Evolutionary conservation across 2,888 invertebrate genomes (phyloP).

Genomic region (Hypolimnas misippus): DNA sequence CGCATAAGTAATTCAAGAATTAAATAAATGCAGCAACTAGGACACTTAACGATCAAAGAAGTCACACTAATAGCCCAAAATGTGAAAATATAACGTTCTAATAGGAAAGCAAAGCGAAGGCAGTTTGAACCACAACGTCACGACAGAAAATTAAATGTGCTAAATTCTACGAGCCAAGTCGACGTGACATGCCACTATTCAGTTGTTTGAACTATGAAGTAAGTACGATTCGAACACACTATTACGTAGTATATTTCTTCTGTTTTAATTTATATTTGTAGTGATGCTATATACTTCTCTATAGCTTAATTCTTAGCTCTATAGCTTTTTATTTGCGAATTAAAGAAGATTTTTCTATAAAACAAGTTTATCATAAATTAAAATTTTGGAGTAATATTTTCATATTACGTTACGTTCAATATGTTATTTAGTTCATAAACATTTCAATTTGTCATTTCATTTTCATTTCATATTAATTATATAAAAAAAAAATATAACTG

Average conservation of each 20-base stretch:
- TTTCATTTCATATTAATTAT: no score
- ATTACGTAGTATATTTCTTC: slow-evolving; percentile 25
- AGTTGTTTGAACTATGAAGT: slow-evolving; percentile 63
- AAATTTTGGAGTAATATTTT: no score
- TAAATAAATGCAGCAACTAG: not conserved
- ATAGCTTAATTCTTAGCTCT: no score
- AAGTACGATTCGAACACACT: slow-evolving; percentile 24
- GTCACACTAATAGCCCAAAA: slow-evolving; percentile 20
- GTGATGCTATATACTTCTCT: not conserved
- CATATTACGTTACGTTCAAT: no score
- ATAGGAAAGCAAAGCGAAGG: slow-evolving; percentile 72
- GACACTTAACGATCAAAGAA: not conserved
- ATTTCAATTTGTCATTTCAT: no score
- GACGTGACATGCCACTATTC: slow-evolving; percentile 62
- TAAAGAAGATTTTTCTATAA: no score
- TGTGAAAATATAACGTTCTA: slow-evolving; percentile 75
- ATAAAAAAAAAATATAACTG: no score
- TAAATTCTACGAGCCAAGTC: slow-evolving; percentile 73
- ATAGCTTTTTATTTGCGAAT: no score
- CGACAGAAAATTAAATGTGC: slow-evolving; percentile 68
- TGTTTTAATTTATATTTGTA: not conserved
- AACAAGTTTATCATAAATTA: no score
- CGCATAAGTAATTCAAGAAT: not conserved
- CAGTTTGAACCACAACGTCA: slow-evolving; percentile 69
- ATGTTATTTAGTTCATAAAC: no score